Conservation (phyloP, 2,797 vertebrate species). For the Scarus forsteni region DNA sequence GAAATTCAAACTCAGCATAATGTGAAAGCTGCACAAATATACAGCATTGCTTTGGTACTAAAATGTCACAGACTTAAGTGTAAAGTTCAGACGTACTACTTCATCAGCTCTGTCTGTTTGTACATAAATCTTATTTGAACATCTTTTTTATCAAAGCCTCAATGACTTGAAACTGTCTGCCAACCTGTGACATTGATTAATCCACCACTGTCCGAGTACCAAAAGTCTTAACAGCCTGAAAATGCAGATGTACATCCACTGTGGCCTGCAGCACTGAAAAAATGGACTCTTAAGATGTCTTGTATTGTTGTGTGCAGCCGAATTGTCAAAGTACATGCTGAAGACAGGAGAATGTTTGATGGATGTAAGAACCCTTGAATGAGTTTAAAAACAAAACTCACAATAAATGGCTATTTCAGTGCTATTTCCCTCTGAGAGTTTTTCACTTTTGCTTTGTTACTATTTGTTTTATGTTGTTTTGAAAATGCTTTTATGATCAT, state of each 20-base stretch:
- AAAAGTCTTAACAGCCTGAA: too few species aligned
- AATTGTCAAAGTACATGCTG: constrained; percentile 61
- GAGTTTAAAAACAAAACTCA: constrained; percentile 67
- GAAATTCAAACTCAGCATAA: too few species aligned
- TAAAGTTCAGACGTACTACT: too few species aligned
- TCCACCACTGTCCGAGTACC: too few species aligned
- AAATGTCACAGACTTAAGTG: too few species aligned
- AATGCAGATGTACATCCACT: not conserved
- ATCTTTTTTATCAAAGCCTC: too few species aligned
- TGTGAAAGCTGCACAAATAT: too few species aligned
- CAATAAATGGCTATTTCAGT: constrained; percentile 75
- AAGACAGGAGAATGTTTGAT: constrained; percentile 71
- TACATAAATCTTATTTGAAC: too few species aligned
- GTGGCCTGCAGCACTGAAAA: constrained; percentile 26
- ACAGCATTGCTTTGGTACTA: too few species aligned
- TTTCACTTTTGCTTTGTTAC: constrained; percentile 1
- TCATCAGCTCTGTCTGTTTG: too few species aligned
- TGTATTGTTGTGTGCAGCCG: constrained; percentile 10
- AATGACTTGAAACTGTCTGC: too few species aligned
- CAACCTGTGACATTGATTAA: too few species aligned
- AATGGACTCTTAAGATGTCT: constrained; percentile 42
- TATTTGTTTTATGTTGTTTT: not conserved
- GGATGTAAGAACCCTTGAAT: constrained; percentile 47
- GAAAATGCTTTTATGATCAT: not conserved
- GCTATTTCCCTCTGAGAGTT: constrained; percentile 37